These are phyloP conservation scores for Alitta virens DNA, from an alignment of 2,888 invertebrate genomes.

Conservation along the genomic window DNA sequence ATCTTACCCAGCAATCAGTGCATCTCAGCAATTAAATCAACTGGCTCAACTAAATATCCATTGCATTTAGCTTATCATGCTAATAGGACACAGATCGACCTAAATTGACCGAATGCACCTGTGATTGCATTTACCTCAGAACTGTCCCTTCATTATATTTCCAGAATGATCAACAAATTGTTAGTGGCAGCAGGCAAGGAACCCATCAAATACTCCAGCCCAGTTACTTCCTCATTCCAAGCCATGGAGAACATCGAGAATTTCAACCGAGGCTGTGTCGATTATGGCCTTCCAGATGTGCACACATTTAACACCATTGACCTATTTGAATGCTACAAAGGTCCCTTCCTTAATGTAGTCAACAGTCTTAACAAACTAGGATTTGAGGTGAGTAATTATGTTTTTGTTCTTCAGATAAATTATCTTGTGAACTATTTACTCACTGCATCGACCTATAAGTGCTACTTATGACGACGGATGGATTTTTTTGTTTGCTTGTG, in stretches of 20 bases:
- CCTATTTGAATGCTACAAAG: constrained; percentile 47
- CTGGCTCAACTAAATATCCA: no score
- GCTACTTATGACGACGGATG: no score
- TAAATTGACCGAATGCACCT: no score
- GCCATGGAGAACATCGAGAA: constrained; percentile 47
- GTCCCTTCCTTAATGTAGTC: constrained; percentile 48
- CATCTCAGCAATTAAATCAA: no score
- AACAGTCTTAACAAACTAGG: constrained; percentile 49
- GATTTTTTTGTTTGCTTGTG: no score
- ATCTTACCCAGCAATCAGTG: no score
- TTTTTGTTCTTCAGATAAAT: not conserved
- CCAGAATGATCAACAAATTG: constrained; percentile 47
- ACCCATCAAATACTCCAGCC: constrained; percentile 39
- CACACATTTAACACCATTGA: constrained; percentile 43
- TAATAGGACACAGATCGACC: no score
- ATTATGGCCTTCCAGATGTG: constrained; percentile 40
- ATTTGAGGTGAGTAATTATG: constrained; percentile 39
- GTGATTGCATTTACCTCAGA: no score
- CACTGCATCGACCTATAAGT: no score
- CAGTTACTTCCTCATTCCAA: constrained; percentile 44
- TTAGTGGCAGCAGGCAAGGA: constrained; percentile 36
- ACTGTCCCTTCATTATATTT: not conserved
- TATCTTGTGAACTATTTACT: no score
- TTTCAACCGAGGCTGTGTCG: constrained; percentile 40
- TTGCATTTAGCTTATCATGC: no score